Conservation (phyloP, 2,888 invertebrate species). For the Pedicia rivosa region DNA sequence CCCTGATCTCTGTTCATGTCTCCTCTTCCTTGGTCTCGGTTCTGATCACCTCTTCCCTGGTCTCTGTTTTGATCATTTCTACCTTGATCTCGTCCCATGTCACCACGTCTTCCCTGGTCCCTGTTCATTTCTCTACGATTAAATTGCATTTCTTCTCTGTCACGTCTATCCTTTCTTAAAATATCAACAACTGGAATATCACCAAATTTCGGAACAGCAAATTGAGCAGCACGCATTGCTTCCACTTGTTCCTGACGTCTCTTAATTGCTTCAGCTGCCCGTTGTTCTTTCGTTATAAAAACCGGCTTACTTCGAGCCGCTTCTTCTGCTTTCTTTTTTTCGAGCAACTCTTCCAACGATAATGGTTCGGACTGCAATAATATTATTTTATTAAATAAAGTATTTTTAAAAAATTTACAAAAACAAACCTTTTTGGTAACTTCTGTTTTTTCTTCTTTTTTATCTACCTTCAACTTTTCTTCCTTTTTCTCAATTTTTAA, state of each 20-base stretch:
- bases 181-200: constrained; percentile 10
- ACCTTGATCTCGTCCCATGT: background rate
- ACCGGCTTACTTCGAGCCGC: constrained; percentile 91
- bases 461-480: constrained; percentile 29
- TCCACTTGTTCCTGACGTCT: constrained; percentile 81
- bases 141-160: constrained; percentile 23
- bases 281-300: constrained; percentile 90
- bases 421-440: constrained; percentile 22
- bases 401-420: background rate
- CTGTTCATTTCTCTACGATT: constrained; percentile 15
- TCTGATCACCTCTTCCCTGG: constrained; percentile 21
- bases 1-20: constrained; percentile 29
- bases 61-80: background rate
- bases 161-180: constrained; percentile 6
- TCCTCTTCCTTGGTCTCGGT: constrained; percentile 31
- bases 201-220: constrained; percentile 13
- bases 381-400: background rate
- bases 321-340: constrained; percentile 93
- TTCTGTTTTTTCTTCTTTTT: constrained; percentile 27
- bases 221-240: constrained; percentile 52
- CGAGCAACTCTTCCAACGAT: constrained; percentile 87
- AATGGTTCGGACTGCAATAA: constrained; percentile 52
- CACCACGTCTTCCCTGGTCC: constrained; percentile 12
- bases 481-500: background rate
- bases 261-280: constrained; percentile 77